Base-by-base conservation (phyloP, 2,113 vertebrate species). In the Ammodytes dubius region DNA sequence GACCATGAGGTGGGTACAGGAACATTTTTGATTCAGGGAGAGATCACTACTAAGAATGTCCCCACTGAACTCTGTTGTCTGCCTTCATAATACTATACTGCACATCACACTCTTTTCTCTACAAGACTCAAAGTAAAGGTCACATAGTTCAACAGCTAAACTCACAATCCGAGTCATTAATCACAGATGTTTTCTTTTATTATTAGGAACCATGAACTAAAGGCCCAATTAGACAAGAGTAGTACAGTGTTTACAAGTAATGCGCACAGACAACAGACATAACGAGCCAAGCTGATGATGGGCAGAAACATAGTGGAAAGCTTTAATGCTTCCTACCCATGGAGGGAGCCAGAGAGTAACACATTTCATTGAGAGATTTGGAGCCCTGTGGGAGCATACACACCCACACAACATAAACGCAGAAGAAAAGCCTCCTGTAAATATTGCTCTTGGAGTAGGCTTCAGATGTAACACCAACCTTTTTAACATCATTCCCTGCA, bases 321-420 rank as follows among this genome's bases (percentile, higher is more conserved):
- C 39, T 76, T 78, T 81, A 70, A 76, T 42, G 57, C 7, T 71
- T 90, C 54, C 69, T 60, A 43, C 92, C 93, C 78, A 83, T 87
- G 65, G 94, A 91, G 93, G 93, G 94, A 87, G 92, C 89, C 92
- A 94, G 86, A 93, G 86, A 91, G 87, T 57, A 61, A 64, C 79
- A 9, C 63, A 70, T 89, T 85, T 87, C 45, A 87, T 42, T 46
- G 60, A 67, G 69, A n/a, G 42, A 71, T 65, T 69, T 88, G 58
- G 19, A 84, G 70, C 53, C 83, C 77, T 1, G 64, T 84, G 82
- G 82, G 86, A 89, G 80, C 69, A 37, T 7, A 86, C 89, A 88
- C 89, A 85, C 87, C 85, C 88, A 90, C 77, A 92, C 61, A 72
- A 80, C 82, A 83, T 68, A 74, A 87, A 61, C 19, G 45, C 71